Conservation (phyloP, 2,797 vertebrate species). For the Halcyon leucocephala region DNA sequence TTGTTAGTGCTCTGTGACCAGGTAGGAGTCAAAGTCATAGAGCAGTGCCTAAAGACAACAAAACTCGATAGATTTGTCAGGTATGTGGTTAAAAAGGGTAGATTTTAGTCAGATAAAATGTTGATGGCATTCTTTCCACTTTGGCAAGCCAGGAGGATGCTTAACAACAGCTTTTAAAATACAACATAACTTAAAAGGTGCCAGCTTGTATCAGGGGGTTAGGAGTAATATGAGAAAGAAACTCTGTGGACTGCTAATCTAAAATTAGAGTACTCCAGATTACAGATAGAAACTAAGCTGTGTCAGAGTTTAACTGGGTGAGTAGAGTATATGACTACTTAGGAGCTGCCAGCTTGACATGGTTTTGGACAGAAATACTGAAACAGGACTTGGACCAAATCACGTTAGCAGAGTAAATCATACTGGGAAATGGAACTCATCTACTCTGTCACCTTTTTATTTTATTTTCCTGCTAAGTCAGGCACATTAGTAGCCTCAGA, state of each 20-base stretch:
- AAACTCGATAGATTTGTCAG: not conserved
- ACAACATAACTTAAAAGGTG: not conserved
- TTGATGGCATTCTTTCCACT: not conserved
- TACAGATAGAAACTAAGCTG: not conserved
- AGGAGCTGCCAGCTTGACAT: not conserved
- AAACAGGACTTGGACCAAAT: not conserved
- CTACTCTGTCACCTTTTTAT: not conserved
- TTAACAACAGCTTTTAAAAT: not conserved
- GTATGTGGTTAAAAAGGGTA: not conserved
- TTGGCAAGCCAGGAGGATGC: not conserved
- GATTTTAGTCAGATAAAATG: not conserved
- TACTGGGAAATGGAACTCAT: not conserved
- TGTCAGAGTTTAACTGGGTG: not conserved
- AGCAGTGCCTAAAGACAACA: not conserved
- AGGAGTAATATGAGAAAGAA: not conserved
- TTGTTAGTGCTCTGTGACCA: not conserved
- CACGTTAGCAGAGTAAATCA: not conserved
- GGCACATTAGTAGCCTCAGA: not conserved
- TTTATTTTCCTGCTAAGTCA: not conserved
- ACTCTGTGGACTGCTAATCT: not conserved
- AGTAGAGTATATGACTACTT: not conserved
- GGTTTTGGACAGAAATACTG: not conserved
- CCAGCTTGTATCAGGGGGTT: not conserved
- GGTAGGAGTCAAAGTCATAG: not conserved
- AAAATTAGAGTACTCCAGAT: not conserved